Evolutionary conservation across 2,888 invertebrate genomes (phyloP).

Genomic region (Lymantria monacha): DNA sequence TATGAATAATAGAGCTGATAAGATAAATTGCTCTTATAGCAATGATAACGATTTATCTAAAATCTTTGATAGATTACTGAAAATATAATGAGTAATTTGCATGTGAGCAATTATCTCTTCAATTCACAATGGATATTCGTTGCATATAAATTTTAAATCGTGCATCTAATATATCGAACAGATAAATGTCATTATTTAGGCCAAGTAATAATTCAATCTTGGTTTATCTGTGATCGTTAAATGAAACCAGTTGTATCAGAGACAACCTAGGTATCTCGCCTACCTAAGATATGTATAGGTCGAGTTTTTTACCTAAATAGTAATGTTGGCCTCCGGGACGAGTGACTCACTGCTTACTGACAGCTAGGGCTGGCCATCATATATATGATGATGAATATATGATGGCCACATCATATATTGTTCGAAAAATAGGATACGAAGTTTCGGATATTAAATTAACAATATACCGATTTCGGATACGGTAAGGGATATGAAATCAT

Average conservation of each 20-base stretch:
- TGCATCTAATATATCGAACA: background rate
- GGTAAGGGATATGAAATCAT: no score
- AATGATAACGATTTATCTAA: no score
- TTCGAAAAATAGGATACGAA: no score
- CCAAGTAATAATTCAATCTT: slow-evolving; percentile 24
- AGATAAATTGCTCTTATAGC: no score
- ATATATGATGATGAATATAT: no score
- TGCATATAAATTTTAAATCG: background rate
- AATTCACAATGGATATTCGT: background rate
- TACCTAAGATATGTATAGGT: slow-evolving; percentile 12
- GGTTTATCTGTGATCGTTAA: slow-evolving; percentile 12
- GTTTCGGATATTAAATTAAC: no score
- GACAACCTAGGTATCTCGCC: slow-evolving; percentile 3
- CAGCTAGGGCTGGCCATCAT: slow-evolving; percentile 6
- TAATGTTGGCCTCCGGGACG: slow-evolving; percentile 13
- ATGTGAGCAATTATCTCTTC: background rate
- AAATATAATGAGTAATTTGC: no score
- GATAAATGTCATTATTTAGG: slow-evolving; percentile 24
- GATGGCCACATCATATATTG: no score
- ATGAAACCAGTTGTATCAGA: slow-evolving; percentile 5
- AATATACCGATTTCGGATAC: no score
- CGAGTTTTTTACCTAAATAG: slow-evolving; percentile 32
- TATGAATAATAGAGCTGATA: no score
- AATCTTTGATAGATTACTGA: no score
- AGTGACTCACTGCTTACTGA: slow-evolving; percentile 22